These are phyloP conservation scores for Synanthedon vespiformis DNA, from an alignment of 2,888 invertebrate genomes.

Conservation along the genomic window DNA sequence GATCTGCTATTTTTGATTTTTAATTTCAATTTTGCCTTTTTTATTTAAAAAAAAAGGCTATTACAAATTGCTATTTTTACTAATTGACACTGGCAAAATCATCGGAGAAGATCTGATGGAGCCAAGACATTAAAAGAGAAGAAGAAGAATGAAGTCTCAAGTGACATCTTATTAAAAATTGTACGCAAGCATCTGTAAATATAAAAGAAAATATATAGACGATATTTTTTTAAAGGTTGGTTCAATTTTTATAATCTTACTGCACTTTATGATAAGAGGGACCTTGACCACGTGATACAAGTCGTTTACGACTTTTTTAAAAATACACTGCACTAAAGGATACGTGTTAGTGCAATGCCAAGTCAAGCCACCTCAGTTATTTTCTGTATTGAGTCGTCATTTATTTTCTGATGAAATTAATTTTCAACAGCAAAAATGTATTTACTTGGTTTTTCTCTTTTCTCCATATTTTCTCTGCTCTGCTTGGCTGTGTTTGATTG, in stretches of 20 bases:
- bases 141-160: too few species aligned
- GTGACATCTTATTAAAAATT: too few species aligned
- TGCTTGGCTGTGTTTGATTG: constrained; percentile 88
- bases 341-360: constrained; percentile 5
- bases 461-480: constrained; percentile 85
- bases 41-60: too few species aligned
- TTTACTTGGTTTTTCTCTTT: constrained; percentile 82
- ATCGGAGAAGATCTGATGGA: too few species aligned
- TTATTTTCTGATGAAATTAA: constrained; percentile 61
- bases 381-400: constrained; percentile 53
- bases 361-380: constrained; percentile 59
- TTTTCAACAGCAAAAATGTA: constrained; percentile 72
- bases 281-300: constrained; percentile 39
- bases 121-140: too few species aligned
- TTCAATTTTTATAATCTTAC: constrained; percentile 55
- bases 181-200: too few species aligned
- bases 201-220: neutral
- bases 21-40: too few species aligned
- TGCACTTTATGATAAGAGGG: constrained; percentile 61
- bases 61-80: too few species aligned
- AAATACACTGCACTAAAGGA: too few species aligned
- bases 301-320: too few species aligned
- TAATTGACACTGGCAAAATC: too few species aligned
- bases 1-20: too few species aligned
- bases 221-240: constrained; percentile 42